Conservation (phyloP, 2,888 invertebrate genomes). For the Diarsia rubi region DNA sequence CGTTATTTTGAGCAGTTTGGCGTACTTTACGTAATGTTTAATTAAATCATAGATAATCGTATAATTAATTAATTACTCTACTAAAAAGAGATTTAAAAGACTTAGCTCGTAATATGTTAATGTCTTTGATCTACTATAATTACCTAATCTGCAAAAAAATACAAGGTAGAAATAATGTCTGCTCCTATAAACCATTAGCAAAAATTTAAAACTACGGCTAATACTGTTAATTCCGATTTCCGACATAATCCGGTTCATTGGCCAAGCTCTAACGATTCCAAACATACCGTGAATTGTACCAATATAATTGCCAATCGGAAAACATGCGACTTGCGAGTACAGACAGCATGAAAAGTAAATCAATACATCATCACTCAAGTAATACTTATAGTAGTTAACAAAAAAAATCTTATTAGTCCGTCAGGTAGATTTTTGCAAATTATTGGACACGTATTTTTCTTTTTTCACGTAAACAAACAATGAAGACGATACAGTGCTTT, state of each 20-base stretch:
- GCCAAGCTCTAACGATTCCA: conserved; percentile 23
- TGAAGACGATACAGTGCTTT: no score
- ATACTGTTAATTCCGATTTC: conserved; percentile 10
- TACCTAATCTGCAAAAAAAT: background rate
- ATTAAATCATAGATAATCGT: background rate
- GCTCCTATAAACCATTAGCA: background rate
- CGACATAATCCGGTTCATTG: conserved; percentile 31
- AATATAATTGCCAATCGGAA: conserved; percentile 35
- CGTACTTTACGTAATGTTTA: background rate
- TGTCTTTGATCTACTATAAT: background rate
- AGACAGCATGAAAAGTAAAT: conserved; percentile 4
- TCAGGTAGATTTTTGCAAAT: no score
- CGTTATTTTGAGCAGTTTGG: background rate
- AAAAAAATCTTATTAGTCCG: no score
- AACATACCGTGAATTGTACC: conserved; percentile 22
- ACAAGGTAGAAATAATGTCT: background rate
- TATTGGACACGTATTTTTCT: no score
- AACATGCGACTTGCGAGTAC: conserved; percentile 11
- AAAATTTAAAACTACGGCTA: background rate
- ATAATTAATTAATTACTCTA: background rate
- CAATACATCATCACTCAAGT: background rate
- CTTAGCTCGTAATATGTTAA: no score
- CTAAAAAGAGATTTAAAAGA: no score
- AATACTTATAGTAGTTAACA: no score
- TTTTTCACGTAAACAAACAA: no score